Conservation (phyloP, 2,113 vertebrate genomes). For the Noctilio leporinus region DNA sequence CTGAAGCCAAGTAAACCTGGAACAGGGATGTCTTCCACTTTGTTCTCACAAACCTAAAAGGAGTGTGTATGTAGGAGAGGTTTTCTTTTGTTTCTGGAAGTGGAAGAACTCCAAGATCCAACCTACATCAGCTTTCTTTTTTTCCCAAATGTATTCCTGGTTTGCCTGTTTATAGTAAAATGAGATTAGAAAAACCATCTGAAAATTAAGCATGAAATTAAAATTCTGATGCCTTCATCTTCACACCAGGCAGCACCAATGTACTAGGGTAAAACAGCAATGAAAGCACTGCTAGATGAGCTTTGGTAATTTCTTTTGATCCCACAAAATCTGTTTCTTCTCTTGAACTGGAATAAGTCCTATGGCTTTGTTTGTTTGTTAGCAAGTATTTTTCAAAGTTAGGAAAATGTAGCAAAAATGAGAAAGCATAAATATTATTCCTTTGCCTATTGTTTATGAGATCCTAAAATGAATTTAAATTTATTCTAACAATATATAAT, state of each 20-base stretch:
- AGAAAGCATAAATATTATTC: slow-evolving; percentile 47
- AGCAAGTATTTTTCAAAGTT: slow-evolving; percentile 59
- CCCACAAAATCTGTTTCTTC: slow-evolving; percentile 59
- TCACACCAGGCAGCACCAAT: not conserved
- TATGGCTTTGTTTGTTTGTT: slow-evolving; percentile 75
- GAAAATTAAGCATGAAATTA: slow-evolving; percentile 31
- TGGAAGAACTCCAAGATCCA: not conserved
- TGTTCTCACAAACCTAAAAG: not conserved
- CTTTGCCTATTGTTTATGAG: slow-evolving; percentile 58
- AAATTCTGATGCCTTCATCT: not conserved
- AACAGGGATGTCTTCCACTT: not conserved
- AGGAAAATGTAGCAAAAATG: slow-evolving; percentile 62
- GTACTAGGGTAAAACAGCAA: not conserved
- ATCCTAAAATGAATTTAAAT: slow-evolving; percentile 50
- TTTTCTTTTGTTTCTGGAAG: slow-evolving; percentile 5
- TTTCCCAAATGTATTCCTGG: not conserved
- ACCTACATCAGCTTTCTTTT: not conserved
- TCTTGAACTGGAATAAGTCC: slow-evolving; percentile 63
- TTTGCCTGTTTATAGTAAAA: not conserved
- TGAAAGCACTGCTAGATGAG: slow-evolving; percentile 32
- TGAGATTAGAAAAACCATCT: slow-evolving; percentile 2
- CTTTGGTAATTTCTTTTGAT: slow-evolving; percentile 60
- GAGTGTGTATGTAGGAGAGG: not conserved
- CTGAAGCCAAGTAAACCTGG: not conserved
- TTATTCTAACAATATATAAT: slow-evolving; percentile 58